These are phyloP conservation scores for Sandelia bainsii DNA, from an alignment of 2,797 vertebrate genomes.

Conservation along the genomic window DNA sequence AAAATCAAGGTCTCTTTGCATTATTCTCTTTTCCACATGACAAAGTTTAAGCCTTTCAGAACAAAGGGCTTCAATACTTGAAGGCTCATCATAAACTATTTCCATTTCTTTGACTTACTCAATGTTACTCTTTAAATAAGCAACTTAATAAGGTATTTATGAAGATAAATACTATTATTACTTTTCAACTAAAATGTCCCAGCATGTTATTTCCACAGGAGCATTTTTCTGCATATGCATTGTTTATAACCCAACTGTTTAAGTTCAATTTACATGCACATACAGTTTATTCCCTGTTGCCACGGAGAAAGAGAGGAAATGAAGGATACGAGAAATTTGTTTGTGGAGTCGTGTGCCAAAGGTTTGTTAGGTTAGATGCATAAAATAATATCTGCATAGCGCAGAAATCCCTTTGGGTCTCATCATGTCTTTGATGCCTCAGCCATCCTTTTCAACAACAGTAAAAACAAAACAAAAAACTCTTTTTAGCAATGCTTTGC, in stretches of 20 bases:
- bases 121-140: conserved; percentile 14
- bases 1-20: conserved; percentile 56
- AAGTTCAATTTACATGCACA: conserved; percentile 27
- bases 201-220: conserved; percentile 14
- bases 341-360: neutral
- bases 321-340: neutral
- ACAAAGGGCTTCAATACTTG: conserved; percentile 4
- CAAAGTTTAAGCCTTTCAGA: conserved; percentile 23
- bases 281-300: neutral
- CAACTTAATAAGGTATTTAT: conserved; percentile 18
- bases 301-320: conserved; percentile 1
- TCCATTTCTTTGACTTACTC: neutral
- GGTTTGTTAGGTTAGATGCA: neutral
- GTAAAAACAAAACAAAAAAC: neutral
- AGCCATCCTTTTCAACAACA: neutral
- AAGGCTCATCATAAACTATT: conserved; percentile 40
- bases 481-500: neutral
- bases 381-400: neutral
- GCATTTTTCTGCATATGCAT: conserved; percentile 27
- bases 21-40: conserved; percentile 47
- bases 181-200: conserved; percentile 9
- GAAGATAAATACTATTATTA: conserved; percentile 4
- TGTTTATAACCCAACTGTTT: conserved; percentile 49
- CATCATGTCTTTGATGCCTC: neutral
- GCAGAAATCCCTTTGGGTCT: conserved; percentile 11